Percentiles rank a stretch among this genome's conserved stretches.
Conservation (phyloP, 2,113 vertebrate genomes). For the Pogona vitticeps region DNA sequence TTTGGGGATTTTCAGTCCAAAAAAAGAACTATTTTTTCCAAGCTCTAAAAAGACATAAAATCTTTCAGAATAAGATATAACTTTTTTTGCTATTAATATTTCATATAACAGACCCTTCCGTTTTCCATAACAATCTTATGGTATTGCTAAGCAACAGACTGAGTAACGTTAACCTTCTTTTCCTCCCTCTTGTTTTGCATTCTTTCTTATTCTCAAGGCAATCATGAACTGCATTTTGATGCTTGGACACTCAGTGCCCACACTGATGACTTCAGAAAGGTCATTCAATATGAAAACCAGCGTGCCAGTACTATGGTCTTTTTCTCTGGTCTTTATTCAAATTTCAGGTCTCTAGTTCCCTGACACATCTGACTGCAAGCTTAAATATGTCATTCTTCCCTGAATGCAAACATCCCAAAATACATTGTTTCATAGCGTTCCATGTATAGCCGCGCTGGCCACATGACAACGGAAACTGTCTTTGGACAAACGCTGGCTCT, state of each 20-base stretch:
- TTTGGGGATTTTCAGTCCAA: too few relatives aligned
- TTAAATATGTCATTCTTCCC: background rate
- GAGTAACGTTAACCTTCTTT: background rate
- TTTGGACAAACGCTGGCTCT: too few relatives aligned
- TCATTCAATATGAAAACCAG: background rate
- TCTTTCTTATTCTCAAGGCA: conserved; percentile 14
- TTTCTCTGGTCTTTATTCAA: conserved; percentile 15
- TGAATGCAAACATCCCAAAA: conserved; percentile 6
- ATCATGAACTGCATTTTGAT: conserved; percentile 12
- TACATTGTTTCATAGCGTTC: too few relatives aligned
- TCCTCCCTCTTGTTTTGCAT: background rate
- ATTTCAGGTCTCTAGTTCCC: background rate
- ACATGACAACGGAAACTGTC: too few relatives aligned
- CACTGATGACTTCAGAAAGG: conserved; percentile 30
- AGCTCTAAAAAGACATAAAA: background rate
- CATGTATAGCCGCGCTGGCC: too few relatives aligned
- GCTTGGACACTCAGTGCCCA: background rate
- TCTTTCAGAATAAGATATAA: background rate
- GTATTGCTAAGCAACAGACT: conserved; percentile 12
- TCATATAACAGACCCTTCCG: background rate
- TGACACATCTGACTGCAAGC: background rate
- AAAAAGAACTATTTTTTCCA: too few relatives aligned
- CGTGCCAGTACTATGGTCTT: conserved; percentile 19
- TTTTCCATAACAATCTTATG: background rate
- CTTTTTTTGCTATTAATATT: too few relatives aligned